phyloP scores from a whole-genome alignment of 2,113 vertebrate genomes.

The Laterallus jamaicensis region DNA sequence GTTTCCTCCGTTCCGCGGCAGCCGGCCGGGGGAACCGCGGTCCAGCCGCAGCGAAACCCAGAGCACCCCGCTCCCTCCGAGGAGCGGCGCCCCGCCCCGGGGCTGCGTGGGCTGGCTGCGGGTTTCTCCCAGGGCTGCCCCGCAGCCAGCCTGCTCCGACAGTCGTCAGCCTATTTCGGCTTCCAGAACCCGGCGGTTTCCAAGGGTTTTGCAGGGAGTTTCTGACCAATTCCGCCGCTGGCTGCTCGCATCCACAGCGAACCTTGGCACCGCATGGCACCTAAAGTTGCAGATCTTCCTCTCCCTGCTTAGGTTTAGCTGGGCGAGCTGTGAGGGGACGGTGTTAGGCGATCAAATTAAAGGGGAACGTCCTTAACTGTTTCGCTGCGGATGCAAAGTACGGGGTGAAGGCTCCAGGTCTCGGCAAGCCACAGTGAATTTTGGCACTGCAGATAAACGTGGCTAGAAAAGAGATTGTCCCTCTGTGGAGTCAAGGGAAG shows the following conservation, averaged over 20 bases:
- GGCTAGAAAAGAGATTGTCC: neutral
- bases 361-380: rapidly evolving
- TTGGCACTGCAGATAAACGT: neutral
- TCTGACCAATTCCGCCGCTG: neutral
- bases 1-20: neutral
- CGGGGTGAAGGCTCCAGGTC: too few relatives aligned
- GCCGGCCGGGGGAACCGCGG: neutral
- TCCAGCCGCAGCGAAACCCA: neutral
- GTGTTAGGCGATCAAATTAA: neutral
- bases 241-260: neutral
- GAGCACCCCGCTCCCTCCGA: too few relatives aligned
- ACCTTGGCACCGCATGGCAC: neutral
- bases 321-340: neutral
- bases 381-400: neutral
- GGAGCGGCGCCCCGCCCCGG: too few relatives aligned
- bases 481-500: neutral
- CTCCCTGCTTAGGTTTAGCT: neutral
- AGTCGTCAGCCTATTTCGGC: rapidly evolving
- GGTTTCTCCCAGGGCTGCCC: neutral
- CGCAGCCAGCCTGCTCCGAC: rapidly evolving
- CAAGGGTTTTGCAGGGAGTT: neutral
- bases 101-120: neutral
- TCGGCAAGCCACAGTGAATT: neutral
- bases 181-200: neutral
- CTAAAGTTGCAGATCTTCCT: neutral